phyloP scores from a whole-genome alignment of 92 coral and sea anemone species.

The Porites rus region DNA sequence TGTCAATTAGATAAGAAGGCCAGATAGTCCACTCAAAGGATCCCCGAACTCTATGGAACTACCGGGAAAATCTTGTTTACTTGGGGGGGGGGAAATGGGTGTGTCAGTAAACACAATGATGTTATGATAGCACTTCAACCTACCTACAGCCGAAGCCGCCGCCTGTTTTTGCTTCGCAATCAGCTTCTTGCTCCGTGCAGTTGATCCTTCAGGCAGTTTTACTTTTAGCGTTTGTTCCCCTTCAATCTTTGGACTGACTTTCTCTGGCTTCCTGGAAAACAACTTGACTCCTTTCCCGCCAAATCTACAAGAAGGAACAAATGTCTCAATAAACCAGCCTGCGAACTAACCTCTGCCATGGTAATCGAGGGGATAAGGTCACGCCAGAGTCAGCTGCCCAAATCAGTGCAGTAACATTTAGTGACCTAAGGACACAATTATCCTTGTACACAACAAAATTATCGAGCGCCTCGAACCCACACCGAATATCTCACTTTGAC shows the following conservation, averaged over 20 bases:
- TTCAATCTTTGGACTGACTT: conserved; percentile 49
- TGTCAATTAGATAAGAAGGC: too few species aligned
- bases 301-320: conserved; percentile 44
- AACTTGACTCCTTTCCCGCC: conserved; percentile 47
- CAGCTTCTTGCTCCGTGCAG: conserved; percentile 61
- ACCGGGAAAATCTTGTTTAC: too few species aligned
- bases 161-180: conserved; percentile 67
- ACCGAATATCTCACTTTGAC: too few species aligned
- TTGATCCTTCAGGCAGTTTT: conserved; percentile 44
- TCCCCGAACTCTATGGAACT: too few species aligned
- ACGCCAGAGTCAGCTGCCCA: too few species aligned
- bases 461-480: too few species aligned
- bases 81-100: too few species aligned
- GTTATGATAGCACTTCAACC: not conserved
- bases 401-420: not conserved
- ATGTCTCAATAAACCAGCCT: not conserved
- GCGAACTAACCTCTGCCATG: too few species aligned
- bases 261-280: conserved; percentile 23
- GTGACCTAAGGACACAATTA: not conserved
- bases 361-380: too few species aligned
- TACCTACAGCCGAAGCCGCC: conserved; percentile 56
- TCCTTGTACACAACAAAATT: too few species aligned
- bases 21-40: too few species aligned
- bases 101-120: not conserved
- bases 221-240: conserved; percentile 50